Evolutionary conservation across 2,113 vertebrate species (phyloP), one percentile per base, ranked within the genome.

Genomic region (Myiagra hebetior): DNA sequence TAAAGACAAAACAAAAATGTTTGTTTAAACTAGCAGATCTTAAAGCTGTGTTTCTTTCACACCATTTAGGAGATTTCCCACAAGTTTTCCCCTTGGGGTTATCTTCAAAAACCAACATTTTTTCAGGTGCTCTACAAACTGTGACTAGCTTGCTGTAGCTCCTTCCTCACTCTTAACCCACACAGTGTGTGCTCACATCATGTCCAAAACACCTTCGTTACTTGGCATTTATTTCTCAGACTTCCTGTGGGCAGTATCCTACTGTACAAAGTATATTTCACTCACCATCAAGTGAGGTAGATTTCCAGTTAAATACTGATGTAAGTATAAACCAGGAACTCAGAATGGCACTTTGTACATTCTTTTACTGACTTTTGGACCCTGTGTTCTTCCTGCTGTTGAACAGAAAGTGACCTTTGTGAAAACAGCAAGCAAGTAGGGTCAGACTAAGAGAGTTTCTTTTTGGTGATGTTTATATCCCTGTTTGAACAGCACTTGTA

Each of bases 1-100:
- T 83, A 93, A 96, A 96, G 94, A 96, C 93, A 96, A 97, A 97
- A 94, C 92, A 94, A 84, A 84, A 96, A 90, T 92, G 89, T 97
- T 97, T 97, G 93, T 97, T 97, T 97, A 97, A 97, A 97, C 79
- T 82, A 73, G 77, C 22, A 87, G 89, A 74, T 92, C 90, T 94
- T 93, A 94, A 93, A 85, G 78, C 64, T 60, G n/a, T 93, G 80
- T 73, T 81, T 95, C 80, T 91, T 97, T 95, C 92, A 83, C 90
- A 93, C 96, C 83, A 42, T 95, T 95, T 96, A 94, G 81, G 90
- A 93, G 77, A 85, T 97, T 96, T 95, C 89, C 85, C 87, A 88
- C 76, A 74, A 85, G 70, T 80, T 78, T 56, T 64, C 56, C 96
- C 88, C 89, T 96, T 93, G 94, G 85, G 88, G 18, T 94, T 68